These are phyloP conservation scores for Pyxicephalus adspersus DNA, from an alignment of 2,113 vertebrate species.

Conservation along the genomic window DNA sequence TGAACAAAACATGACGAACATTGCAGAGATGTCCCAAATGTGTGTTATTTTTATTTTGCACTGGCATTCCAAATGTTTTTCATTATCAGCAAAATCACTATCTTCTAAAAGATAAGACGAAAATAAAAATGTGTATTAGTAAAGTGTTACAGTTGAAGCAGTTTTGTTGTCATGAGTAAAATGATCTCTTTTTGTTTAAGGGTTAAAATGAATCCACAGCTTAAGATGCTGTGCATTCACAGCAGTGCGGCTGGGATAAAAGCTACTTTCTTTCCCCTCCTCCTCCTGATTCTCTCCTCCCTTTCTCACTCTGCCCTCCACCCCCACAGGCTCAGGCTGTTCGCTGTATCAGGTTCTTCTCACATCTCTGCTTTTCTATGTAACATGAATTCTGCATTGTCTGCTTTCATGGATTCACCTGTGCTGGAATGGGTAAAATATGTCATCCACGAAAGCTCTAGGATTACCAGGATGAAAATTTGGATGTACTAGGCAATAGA, in stretches of 20 bases:
- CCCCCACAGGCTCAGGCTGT: conserved; percentile 25
- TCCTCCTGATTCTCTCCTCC: conserved; percentile 41
- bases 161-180: background rate
- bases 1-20: no score
- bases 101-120: no score
- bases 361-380: conserved; percentile 20
- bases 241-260: conserved; percentile 56
- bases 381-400: conserved; percentile 43
- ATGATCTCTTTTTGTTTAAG: conserved; percentile 2
- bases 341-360: conserved; percentile 36
- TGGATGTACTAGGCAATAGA: conserved; percentile 9
- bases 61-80: no score
- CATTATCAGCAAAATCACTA: no score
- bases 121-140: no score
- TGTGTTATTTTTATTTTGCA: no score
- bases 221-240: conserved; percentile 52
- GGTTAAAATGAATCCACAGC: conserved; percentile 40
- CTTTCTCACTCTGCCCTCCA: conserved; percentile 36
- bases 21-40: no score
- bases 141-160: no score
- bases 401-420: conserved; percentile 23
- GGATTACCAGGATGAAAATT: conserved; percentile 19
- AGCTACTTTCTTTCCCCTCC: conserved; percentile 50
- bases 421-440: conserved; percentile 36
- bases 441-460: conserved; percentile 22